These are phyloP conservation scores for Pachycephala philippinensis DNA, from an alignment of 2,113 vertebrate species.

Conservation along the genomic window DNA sequence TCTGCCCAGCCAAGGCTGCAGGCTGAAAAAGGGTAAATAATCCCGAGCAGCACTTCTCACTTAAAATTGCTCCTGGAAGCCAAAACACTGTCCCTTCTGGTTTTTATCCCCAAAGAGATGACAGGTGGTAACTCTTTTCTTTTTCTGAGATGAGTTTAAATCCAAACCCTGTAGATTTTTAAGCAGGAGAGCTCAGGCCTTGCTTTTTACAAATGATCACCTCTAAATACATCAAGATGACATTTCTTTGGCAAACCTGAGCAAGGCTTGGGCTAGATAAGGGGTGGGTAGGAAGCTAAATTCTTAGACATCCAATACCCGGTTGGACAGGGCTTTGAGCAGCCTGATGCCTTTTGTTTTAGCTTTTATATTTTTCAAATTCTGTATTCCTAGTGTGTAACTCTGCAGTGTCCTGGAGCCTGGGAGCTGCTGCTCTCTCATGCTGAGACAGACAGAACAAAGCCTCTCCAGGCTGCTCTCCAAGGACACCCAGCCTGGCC, in stretches of 20 bases:
- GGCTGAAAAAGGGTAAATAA: neutral
- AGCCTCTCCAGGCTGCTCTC: too few species aligned
- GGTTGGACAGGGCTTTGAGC: neutral
- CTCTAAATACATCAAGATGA: neutral
- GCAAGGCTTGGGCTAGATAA: rapidly evolving
- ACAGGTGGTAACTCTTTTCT: neutral
- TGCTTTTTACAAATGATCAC: neutral
- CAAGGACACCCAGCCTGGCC: too few species aligned
- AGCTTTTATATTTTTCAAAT: too few species aligned
- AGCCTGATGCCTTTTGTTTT: neutral
- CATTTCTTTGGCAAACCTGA: neutral
- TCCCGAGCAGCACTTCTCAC: neutral
- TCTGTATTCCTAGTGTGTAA: too few species aligned
- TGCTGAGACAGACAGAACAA: too few species aligned
- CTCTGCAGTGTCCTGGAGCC: too few species aligned
- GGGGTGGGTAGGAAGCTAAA: neutral
- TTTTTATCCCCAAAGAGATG: neutral
- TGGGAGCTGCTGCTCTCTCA: too few species aligned
- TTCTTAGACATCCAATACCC: neutral
- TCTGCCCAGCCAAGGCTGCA: neutral
- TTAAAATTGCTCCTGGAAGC: neutral
- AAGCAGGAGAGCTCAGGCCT: neutral
- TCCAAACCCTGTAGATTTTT: neutral
- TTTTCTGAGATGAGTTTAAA: neutral
- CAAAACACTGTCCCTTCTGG: neutral